Evolutionary conservation across 2,113 vertebrate species (phyloP), one percentile per base, ranked within the genome.

Genomic region (Laticauda laticaudata): DNA sequence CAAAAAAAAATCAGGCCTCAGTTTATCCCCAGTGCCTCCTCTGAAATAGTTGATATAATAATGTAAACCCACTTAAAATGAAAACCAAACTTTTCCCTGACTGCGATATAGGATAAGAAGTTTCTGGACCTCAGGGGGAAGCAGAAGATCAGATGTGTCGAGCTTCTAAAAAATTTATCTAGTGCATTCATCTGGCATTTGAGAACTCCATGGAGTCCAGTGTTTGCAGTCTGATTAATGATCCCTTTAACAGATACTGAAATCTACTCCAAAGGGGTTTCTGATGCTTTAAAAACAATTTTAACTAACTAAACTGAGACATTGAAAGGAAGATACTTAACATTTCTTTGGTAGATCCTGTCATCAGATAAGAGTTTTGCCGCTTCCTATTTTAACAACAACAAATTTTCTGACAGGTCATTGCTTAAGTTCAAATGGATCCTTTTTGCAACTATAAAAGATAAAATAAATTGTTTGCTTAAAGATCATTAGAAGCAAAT

Each of bases 11-110:
- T 39, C 53, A 93, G 43, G 21, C 59, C 29, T 92, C 64, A 64
- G n/a, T 4, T 88, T 24, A 75, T 88, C 59, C n/a, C 91, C 26
- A 64, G 59, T 18, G 86, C 51, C 48, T 93, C 86, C 45, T 15
- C 55, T 64, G 91, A 95, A 94, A 95, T 88, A 92, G 59, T 94
- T 93, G 64, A 95, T 96, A 96, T 96, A 95, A 91, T 94, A 96
- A 94, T 29, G 69, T 96, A 94, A 96, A 95, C 81, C 59, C 56
- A 92, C n/a, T 96, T 96, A 95, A 96, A 96, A 87, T 92, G 93
- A 91, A 95, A 96, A 95, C 91, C 95, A 94, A 95, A 96, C 55
- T 97, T 91, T 93, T 96, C 91, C 93, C 93, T 95, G 94, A 94
- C 55, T 94, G 93, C 61, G 87, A 96, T 97, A 97, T 93, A 90